phyloP scores from a whole-genome alignment of 1,140 invertebrate species.

The Callitettix versicolor region DNA sequence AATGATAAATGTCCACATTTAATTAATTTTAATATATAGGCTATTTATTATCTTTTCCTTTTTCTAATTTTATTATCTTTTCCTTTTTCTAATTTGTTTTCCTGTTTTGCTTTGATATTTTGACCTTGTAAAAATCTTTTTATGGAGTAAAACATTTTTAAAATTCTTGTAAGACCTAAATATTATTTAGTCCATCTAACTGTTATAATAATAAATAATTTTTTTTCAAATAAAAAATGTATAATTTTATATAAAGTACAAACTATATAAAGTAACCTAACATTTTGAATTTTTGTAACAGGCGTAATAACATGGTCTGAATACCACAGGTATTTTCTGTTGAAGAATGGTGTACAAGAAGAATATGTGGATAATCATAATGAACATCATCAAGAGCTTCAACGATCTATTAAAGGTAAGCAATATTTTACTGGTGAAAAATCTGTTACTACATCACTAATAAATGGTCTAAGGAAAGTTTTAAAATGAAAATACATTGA shows the following conservation, averaged over 20 bases:
- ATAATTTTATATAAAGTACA: conserved; percentile 5
- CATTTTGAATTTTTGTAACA: conserved; percentile 32
- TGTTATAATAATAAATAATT: too few species aligned
- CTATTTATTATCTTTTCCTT: too few species aligned
- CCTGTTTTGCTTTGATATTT: too few species aligned
- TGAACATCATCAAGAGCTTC: conserved; percentile 46
- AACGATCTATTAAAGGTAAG: conserved; percentile 39
- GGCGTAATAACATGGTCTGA: conserved; percentile 69
- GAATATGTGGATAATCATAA: conserved; percentile 52
- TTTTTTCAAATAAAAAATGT: not conserved
- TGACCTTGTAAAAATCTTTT: too few species aligned
- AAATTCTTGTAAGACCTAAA: too few species aligned
- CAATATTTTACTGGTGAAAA: not conserved
- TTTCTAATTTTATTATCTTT: too few species aligned
- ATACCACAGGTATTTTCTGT: conserved; percentile 61
- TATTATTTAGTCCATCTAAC: too few species aligned
- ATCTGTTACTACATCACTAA: not conserved
- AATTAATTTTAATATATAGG: too few species aligned
- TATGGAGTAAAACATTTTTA: too few species aligned
- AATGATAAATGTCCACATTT: too few species aligned
- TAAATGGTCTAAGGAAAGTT: not conserved
- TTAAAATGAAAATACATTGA: too few species aligned
- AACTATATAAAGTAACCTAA: not conserved
- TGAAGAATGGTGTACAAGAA: conserved; percentile 50
- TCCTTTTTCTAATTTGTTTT: too few species aligned